Evolutionary conservation across 2,113 vertebrate genomes (phyloP), one percentile per base, ranked within the genome.

Genomic region (Embiotoca jacksoni): DNA sequence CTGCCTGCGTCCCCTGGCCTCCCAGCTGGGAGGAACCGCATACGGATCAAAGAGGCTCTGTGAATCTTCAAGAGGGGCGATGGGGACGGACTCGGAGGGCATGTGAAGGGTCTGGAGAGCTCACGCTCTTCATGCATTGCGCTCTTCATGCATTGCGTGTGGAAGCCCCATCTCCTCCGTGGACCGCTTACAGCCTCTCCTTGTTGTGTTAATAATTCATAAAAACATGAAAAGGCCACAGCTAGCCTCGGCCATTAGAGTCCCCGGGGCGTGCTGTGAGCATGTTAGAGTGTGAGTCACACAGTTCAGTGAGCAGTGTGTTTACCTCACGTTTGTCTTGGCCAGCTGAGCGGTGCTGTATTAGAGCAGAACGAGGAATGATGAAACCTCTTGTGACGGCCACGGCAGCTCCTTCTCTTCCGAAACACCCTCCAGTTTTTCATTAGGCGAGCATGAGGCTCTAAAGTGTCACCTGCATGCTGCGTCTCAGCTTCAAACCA

Each of bases 31-130:
- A 83, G 83, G 77, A 23, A 80, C 72, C 70, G 71, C 72, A 36
- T 7, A 7, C 14, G 37, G 84, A 90, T 90, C 87, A 92, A 90
- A 91, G 86, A 59, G 78, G 70, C 67, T 81, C 75, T 81, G n/a
- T 76, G 83, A 79, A 82, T 84, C 77, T 81, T 80, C 49, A 63
- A 80, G 70, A 89, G 74, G 78, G 81, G 37, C 31, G 32, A 75
- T 53, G 11, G 53, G 78, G 76, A 87, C 69, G 14, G 69, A 81
- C 60, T 39, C 14, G 59, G 53, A 74, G 88, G 76, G 81, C 83
- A 76, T 83, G 83, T 66, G 78, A 87, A 82, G 77, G 74, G 73
- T 83, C 68, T 71, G 36, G 67, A 87, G 62, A 60, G 56, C 50
- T 35, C 49, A 37, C 44, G 3, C 57, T 72, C 61, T 14, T 66